These are phyloP conservation scores for Erebia ligea DNA, from an alignment of 2,888 invertebrate species.

Conservation along the genomic window DNA sequence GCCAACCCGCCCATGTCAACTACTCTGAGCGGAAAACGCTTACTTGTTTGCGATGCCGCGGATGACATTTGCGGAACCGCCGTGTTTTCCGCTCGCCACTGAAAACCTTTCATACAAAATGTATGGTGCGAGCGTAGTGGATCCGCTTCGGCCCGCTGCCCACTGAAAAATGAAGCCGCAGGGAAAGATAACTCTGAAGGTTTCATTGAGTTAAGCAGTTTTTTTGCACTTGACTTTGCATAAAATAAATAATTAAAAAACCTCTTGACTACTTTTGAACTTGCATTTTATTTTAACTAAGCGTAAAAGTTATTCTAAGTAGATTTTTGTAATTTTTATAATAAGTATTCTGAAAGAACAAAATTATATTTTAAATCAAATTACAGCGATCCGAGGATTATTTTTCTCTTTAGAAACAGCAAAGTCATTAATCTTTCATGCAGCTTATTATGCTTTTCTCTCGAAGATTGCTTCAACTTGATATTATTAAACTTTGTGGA, in stretches of 20 bases:
- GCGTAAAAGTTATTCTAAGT: neutral
- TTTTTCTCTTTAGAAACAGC: conserved; percentile 5
- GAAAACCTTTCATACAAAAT: too few relatives aligned
- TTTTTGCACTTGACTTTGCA: neutral
- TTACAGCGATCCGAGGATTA: conserved; percentile 8
- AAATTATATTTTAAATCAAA: conserved; percentile 18
- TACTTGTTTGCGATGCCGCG: too few relatives aligned
- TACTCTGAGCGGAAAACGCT: too few relatives aligned
- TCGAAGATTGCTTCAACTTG: conserved; percentile 2
- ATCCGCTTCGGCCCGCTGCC: too few relatives aligned
- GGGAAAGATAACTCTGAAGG: too few relatives aligned
- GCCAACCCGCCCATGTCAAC: too few relatives aligned
- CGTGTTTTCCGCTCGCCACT: too few relatives aligned
- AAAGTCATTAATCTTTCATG: conserved; percentile 19
- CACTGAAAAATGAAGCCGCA: too few relatives aligned
- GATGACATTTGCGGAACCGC: too few relatives aligned
- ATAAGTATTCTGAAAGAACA: neutral
- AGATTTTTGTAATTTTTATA: neutral
- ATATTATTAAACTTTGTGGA: neutral
- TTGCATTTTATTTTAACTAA: neutral
- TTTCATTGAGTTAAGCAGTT: too few relatives aligned
- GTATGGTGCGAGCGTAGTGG: too few relatives aligned
- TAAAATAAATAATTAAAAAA: conserved; percentile 7
- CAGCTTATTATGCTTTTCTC: conserved; percentile 2
- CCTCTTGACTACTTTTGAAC: neutral